Evolutionary conservation across 1,140 invertebrate species (phyloP).

Genomic region (Geopemphigus sp.): DNA sequence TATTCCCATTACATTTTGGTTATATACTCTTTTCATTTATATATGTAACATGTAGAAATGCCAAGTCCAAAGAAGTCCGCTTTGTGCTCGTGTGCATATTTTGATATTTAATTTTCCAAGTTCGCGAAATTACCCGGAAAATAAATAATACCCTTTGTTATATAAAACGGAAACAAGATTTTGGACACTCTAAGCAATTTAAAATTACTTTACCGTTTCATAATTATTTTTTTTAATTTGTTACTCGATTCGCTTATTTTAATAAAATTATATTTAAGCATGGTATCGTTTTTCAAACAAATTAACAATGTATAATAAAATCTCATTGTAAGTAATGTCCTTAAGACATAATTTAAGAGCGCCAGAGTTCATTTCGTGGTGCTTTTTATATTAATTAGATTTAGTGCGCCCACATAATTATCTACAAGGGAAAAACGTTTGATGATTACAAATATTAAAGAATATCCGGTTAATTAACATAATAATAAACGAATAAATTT

Average conservation of each 20-base stretch:
- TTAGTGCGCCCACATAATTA: too few relatives aligned
- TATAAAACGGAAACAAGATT: neutral
- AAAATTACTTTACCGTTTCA: neutral
- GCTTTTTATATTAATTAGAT: neutral
- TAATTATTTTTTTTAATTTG: neutral
- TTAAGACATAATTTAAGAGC: neutral
- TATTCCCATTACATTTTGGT: too few relatives aligned
- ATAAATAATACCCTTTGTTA: neutral
- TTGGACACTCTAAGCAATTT: neutral
- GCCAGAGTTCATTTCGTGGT: neutral
- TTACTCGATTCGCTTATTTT: neutral
- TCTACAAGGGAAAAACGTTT: too few relatives aligned
- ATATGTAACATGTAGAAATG: neutral
- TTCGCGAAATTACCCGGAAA: neutral
- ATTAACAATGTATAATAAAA: neutral
- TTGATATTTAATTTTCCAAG: conserved; percentile 2
- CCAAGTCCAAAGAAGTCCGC: neutral
- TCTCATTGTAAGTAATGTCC: neutral
- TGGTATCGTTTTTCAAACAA: neutral
- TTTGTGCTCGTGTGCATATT: neutral
- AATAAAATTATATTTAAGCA: neutral
- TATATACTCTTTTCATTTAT: neutral
- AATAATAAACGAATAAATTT: too few relatives aligned
- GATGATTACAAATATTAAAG: too few relatives aligned
- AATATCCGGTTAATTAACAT: too few relatives aligned